Evolutionary conservation across 2,113 vertebrate genomes (phyloP).

Genomic region (Saguinus midas): DNA sequence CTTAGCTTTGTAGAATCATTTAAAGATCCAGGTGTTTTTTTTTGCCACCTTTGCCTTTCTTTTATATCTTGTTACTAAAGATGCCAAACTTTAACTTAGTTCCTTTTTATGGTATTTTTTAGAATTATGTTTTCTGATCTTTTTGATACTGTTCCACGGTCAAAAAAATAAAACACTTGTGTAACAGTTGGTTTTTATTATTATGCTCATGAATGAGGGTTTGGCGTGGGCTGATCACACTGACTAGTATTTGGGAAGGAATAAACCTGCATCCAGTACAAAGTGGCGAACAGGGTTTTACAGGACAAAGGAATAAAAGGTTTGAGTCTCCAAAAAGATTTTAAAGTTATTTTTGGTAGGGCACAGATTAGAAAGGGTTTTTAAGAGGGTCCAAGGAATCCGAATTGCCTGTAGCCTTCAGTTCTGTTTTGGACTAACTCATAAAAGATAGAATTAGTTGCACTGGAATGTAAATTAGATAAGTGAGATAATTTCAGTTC

Average conservation of each 20-base stretch:
- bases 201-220: neutral
- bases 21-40: neutral
- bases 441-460: constrained; percentile 32
- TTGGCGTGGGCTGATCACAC: neutral
- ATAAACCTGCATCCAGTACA: neutral
- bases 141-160: neutral
- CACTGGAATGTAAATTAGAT: neutral
- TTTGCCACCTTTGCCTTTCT: neutral
- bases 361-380: neutral
- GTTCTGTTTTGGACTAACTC: neutral
- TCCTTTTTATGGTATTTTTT: neutral
- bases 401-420: neutral
- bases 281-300: constrained; percentile 28
- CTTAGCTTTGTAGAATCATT: neutral
- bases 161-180: neutral
- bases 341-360: neutral
- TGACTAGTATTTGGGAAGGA: constrained; percentile 39
- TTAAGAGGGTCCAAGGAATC: neutral
- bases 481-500: neutral
- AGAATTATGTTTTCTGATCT: neutral
- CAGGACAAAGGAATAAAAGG: neutral
- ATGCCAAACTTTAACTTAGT: neutral
- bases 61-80: constrained; percentile 32
- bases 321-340: neutral
- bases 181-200: constrained; percentile 24